A percentile compares a stretch with the other conserved stretches of the same genome.
These are phyloP conservation scores for Caretta caretta DNA, from an alignment of 2,113 vertebrate genomes.

Conservation along the genomic window DNA sequence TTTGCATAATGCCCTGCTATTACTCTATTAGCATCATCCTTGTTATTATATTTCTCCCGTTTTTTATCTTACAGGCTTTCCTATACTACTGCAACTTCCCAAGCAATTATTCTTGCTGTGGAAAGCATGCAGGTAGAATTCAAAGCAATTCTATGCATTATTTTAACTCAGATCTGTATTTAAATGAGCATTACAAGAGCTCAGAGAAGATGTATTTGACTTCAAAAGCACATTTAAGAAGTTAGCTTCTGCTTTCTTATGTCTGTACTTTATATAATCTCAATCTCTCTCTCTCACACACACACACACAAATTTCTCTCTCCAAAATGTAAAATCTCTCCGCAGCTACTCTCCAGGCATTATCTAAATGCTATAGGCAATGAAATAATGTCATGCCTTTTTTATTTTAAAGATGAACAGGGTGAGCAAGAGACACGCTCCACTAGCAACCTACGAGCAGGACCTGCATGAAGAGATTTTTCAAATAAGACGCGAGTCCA, in stretches of 20 bases:
- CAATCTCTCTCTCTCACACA: background rate
- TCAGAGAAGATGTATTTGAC: background rate
- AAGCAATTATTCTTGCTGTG: accelerated
- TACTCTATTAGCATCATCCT: background rate
- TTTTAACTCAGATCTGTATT: background rate
- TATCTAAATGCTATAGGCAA: background rate
- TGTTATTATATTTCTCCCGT: background rate
- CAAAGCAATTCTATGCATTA: background rate
- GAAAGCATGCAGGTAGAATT: accelerated
- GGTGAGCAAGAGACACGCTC: background rate
- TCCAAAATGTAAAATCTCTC: background rate
- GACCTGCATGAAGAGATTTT: conserved; percentile 32
- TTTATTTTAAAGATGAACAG: background rate
- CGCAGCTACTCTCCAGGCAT: background rate
- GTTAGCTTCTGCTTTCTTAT: too few species aligned
- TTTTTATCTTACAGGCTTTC: background rate
- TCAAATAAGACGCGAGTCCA: conserved; percentile 30
- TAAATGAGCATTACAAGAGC: background rate
- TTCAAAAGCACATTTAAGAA: background rate
- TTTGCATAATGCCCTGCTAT: background rate
- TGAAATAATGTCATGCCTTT: background rate
- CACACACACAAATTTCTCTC: background rate
- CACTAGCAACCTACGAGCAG: background rate
- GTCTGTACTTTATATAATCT: background rate
- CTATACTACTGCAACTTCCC: accelerated